phyloP scores from a whole-genome alignment of 2,797 vertebrate species.

The Champsocephalus esox region DNA sequence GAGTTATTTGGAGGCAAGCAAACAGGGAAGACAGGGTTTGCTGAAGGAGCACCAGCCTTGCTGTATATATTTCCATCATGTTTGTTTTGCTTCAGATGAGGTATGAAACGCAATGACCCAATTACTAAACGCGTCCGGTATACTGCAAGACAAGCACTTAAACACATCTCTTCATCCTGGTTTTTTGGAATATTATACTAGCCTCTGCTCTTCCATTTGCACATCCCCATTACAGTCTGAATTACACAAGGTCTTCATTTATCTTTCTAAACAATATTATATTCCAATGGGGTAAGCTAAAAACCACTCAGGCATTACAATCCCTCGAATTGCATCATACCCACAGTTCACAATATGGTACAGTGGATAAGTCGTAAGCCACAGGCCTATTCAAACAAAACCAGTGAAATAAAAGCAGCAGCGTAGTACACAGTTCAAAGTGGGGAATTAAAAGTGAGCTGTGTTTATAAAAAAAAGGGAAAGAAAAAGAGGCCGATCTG shows the following conservation, averaged over 20 bases:
- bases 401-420: conserved; percentile 47
- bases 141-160: conserved; percentile 35
- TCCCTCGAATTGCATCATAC: conserved; percentile 60
- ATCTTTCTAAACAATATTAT: conserved; percentile 72
- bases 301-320: conserved; percentile 55
- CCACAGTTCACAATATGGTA: conserved; percentile 64
- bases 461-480: conserved; percentile 33
- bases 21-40: conserved; percentile 53
- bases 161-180: conserved; percentile 35
- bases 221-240: conserved; percentile 52
- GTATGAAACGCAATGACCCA: conserved; percentile 34
- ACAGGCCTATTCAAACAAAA: conserved; percentile 64
- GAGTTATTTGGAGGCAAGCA: conserved; percentile 61
- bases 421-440: conserved; percentile 40
- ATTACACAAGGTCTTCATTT: conserved; percentile 64
- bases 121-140: conserved; percentile 30
- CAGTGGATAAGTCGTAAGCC: conserved; percentile 70
- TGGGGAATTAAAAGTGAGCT: conserved; percentile 51
- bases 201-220: conserved; percentile 34
- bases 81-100: conserved; percentile 32
- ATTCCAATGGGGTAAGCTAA: conserved; percentile 51
- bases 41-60: conserved; percentile 40
- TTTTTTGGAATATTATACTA: conserved; percentile 16
- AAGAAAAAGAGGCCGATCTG: conserved; percentile 48
- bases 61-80: conserved; percentile 39